phyloP scores from a whole-genome alignment of 2,113 vertebrate genomes.

The Cygnus atratus region DNA sequence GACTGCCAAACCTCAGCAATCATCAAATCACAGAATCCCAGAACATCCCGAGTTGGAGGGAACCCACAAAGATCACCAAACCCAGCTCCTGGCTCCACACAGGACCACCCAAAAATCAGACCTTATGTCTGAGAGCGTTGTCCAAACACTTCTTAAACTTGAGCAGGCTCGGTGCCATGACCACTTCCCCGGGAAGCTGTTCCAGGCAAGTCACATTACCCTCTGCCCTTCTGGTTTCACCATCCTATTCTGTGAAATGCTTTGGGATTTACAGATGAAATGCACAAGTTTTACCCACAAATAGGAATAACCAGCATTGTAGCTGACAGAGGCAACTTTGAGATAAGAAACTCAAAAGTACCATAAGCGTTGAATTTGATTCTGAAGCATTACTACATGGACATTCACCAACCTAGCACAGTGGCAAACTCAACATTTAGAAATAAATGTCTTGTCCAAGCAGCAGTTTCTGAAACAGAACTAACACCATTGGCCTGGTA shows the following conservation, averaged over 20 bases:
- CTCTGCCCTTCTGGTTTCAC: neutral
- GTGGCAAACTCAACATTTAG: accelerated
- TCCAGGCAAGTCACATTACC: neutral
- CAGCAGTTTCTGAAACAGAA: neutral
- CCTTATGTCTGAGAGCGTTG: neutral
- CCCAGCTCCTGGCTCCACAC: neutral
- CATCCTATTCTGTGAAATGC: neutral
- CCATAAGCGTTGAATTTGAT: neutral
- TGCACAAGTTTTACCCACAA: neutral
- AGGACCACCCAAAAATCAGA: neutral
- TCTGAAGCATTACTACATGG: neutral
- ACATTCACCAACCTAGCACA: neutral
- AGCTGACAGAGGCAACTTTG: neutral
- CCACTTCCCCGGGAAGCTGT: neutral
- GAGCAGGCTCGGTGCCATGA: neutral
- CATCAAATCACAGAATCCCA: neutral
- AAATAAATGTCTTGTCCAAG: neutral
- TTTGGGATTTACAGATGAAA: neutral
- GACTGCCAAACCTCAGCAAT: neutral
- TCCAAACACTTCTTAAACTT: neutral
- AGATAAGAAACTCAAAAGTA: neutral
- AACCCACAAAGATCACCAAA: neutral
- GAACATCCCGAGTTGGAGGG: neutral
- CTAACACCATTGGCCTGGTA: neutral
- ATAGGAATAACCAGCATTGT: neutral